Percentiles rank a stretch among this genome's conserved stretches.
Evolutionary conservation across 2,888 invertebrate genomes (phyloP).

Genomic region (Stenchaetothrips biformis): DNA sequence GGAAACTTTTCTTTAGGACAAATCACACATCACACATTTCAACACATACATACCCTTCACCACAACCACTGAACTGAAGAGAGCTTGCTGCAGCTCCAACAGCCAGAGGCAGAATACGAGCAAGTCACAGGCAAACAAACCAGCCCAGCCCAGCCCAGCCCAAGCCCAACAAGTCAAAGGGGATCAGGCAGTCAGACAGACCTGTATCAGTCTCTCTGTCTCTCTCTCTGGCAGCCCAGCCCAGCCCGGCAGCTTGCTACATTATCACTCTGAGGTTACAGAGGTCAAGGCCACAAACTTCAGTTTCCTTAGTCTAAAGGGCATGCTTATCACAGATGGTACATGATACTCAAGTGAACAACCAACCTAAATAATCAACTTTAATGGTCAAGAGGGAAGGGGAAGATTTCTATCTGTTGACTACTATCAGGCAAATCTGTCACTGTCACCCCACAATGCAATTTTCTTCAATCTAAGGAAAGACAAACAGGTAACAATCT

Average conservation of each 20-base stretch:
- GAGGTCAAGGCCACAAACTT: background rate
- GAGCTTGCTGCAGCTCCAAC: background rate
- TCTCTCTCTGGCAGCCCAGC: background rate
- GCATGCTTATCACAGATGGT: background rate
- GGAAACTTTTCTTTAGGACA: background rate
- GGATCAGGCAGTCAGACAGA: conserved; percentile 7
- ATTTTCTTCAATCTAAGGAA: no score
- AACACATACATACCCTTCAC: no score
- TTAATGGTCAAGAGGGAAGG: no score
- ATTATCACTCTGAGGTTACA: background rate
- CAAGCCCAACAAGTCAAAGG: conserved; percentile 1
- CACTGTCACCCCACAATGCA: no score
- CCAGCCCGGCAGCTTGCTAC: background rate
- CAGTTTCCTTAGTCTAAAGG: conserved; percentile 7
- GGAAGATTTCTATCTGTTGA: no score
- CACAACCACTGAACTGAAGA: conserved; percentile 4
- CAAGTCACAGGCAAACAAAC: background rate
- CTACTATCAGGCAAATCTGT: no score
- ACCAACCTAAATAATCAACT: background rate
- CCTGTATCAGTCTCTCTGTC: background rate
- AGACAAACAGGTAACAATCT: no score
- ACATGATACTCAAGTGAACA: background rate
- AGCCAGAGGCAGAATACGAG: conserved; percentile 11
- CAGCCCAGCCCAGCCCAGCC: background rate
- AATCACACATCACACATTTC: background rate